A percentile compares a stretch with the other conserved stretches of the same genome.
These are phyloP conservation scores for Gobio gobio DNA, from an alignment of 2,113 vertebrate genomes.

Conservation along the genomic window DNA sequence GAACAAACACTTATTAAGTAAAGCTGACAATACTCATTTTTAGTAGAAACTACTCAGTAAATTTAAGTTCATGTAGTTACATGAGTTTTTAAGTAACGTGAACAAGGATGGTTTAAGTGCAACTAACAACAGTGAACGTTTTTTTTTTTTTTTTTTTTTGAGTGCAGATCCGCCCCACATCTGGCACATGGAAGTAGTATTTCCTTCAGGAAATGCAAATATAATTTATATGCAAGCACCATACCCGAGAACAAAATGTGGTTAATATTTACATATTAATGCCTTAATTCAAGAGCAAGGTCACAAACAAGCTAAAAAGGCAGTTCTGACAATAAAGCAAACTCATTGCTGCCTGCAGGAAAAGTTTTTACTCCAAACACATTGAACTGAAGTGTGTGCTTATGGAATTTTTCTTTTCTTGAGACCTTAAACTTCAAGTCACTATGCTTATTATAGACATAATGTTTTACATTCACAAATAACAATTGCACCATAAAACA, in stretches of 20 bases:
- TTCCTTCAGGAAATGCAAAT: neutral
- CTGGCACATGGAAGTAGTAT: neutral
- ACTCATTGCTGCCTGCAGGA: neutral
- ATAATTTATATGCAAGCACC: neutral
- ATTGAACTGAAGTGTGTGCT: neutral
- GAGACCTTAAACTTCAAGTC: neutral
- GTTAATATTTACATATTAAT: neutral
- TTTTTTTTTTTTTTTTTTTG: too few relatives aligned
- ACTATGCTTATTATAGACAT: neutral
- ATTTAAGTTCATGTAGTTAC: too few relatives aligned
- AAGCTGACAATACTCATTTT: too few relatives aligned
- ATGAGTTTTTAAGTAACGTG: too few relatives aligned
- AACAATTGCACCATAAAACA: slow-evolving; percentile 20
- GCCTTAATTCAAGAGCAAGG: neutral
- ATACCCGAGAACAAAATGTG: neutral
- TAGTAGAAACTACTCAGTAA: too few relatives aligned
- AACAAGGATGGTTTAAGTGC: too few relatives aligned
- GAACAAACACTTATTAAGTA: too few relatives aligned
- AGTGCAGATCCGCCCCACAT: too few relatives aligned
- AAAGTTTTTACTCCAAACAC: neutral
- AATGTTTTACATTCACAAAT: slow-evolving; percentile 12
- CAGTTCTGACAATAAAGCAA: slow-evolving; percentile 3
- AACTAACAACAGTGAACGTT: too few relatives aligned
- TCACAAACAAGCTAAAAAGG: slow-evolving; percentile 16
- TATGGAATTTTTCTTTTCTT: neutral